A percentile compares a stretch with the other conserved stretches of the same genome.
These are phyloP conservation scores for Actinostola sp. DNA, from an alignment of 92 coral and sea anemone genomes.

Conservation along the genomic window DNA sequence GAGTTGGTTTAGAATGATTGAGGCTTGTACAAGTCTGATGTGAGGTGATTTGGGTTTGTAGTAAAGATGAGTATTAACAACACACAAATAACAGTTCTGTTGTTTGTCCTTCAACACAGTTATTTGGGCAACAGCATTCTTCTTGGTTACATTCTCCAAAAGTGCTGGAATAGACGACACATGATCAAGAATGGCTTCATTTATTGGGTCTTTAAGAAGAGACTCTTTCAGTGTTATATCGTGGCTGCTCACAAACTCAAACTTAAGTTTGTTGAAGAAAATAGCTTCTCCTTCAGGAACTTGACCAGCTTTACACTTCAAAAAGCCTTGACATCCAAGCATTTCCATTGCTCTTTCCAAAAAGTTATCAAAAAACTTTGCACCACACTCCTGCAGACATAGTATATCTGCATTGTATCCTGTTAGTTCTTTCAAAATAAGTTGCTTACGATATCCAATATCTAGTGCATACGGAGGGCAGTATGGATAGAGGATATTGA, in stretches of 20 bases:
- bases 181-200: conserved; percentile 62
- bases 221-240: conserved; percentile 67
- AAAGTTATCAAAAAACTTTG: conserved; percentile 56
- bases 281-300: conserved; percentile 93
- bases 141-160: conserved; percentile 58
- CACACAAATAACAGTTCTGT: conserved; percentile 55
- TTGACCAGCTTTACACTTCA: conserved; percentile 83
- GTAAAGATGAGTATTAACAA: conserved; percentile 89
- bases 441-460: conserved; percentile 87
- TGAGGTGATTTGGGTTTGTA: conserved; percentile 84
- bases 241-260: conserved; percentile 69
- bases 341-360: conserved; percentile 73
- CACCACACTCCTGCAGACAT: conserved; percentile 96
- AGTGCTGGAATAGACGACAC: conserved; percentile 67
- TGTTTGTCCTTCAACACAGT: conserved; percentile 52
- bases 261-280: conserved; percentile 75
- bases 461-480: conserved; percentile 90
- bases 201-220: conserved; percentile 56
- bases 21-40: conserved; percentile 80
- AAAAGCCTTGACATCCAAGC: conserved; percentile 71
- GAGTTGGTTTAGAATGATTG: conserved; percentile 66
- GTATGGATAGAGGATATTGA: conserved; percentile 72
- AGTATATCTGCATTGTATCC: conserved; percentile 92
- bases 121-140: conserved; percentile 80
- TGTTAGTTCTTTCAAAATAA: conserved; percentile 81